phyloP scores from a whole-genome alignment of 2,888 invertebrate genomes.

The Craniophora ligustri region DNA sequence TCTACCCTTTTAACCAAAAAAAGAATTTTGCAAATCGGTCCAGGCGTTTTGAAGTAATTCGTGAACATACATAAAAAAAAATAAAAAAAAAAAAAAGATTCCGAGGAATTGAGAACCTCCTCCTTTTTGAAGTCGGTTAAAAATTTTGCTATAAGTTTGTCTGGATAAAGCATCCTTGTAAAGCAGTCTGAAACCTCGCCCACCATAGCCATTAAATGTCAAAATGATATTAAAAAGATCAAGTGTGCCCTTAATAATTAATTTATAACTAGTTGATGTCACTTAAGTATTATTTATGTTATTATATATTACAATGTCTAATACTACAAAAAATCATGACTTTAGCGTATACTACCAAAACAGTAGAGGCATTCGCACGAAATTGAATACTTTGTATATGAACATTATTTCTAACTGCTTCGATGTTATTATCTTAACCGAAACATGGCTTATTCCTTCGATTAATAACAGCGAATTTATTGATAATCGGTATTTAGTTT shows the following conservation, averaged over 20 bases:
- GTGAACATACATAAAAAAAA: too few species aligned
- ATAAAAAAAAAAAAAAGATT: too few species aligned
- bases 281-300: not conserved
- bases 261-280: not conserved
- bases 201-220: too few species aligned
- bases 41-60: too few species aligned
- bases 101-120: too few species aligned
- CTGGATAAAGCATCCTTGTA: not conserved
- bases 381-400: slow-evolving; percentile 16
- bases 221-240: slow-evolving; percentile 1
- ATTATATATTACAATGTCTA: slow-evolving; percentile 1
- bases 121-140: too few species aligned
- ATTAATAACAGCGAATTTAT: too few species aligned
- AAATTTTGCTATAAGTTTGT: not conserved
- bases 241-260: not conserved
- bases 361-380: slow-evolving; percentile 4
- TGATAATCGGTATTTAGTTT: slow-evolving; percentile 1
- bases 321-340: not conserved
- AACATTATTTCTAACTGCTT: not conserved
- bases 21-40: too few species aligned
- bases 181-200: not conserved
- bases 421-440: slow-evolving; percentile 1
- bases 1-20: too few species aligned
- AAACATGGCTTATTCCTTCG: not conserved
- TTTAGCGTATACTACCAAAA: slow-evolving; percentile 8